Conservation (phyloP, 2,797 vertebrate genomes). For the Eremophila alpestris region DNA sequence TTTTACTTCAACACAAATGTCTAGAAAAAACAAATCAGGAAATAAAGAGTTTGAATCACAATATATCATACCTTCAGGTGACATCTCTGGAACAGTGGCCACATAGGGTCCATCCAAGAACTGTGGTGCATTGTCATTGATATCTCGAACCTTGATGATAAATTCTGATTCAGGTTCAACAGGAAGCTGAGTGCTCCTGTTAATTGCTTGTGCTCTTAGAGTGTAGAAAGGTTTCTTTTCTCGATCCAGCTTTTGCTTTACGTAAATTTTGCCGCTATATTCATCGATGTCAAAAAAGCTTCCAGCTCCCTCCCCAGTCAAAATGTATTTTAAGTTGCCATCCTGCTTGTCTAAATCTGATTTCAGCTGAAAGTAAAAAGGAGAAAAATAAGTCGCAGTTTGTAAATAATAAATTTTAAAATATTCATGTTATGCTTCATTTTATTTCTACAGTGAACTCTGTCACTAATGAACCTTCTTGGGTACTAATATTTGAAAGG, state of each 20-base stretch:
- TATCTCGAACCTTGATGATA: constrained; percentile 90
- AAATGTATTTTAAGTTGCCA: constrained; percentile 80
- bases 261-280: constrained; percentile 81
- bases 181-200: constrained; percentile 78
- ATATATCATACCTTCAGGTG: constrained; percentile 81
- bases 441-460: neutral
- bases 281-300: constrained; percentile 84
- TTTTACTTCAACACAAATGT: neutral
- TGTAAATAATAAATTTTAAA: neutral
- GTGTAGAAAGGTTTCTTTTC: constrained; percentile 88
- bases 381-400: neutral
- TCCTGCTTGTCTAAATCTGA: constrained; percentile 85
- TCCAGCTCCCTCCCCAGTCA: constrained; percentile 87
- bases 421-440: neutral
- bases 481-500: neutral
- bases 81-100: constrained; percentile 93
- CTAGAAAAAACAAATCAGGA: neutral
- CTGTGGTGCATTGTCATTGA: constrained; percentile 90
- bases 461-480: neutral
- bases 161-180: constrained; percentile 91
- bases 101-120: constrained; percentile 91
- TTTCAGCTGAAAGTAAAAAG: constrained; percentile 79
- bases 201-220: constrained; percentile 86
- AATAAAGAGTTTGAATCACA: neutral
- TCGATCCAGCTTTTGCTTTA: constrained; percentile 85